Percentiles rank a stretch among this genome's conserved stretches.
Conservation (phyloP, 2,888 invertebrate species). For the Encarsia formosa region DNA sequence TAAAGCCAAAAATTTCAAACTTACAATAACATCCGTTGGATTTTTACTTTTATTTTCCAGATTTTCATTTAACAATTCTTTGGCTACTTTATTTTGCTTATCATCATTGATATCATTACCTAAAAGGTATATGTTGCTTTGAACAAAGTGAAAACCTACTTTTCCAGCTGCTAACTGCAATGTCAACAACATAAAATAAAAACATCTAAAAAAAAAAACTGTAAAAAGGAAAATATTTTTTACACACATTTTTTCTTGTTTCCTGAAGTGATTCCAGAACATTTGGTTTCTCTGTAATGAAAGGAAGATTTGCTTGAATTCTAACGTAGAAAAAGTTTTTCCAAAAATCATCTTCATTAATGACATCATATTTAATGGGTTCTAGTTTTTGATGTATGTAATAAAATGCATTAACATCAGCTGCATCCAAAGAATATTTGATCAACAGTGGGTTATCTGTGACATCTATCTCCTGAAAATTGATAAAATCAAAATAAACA, state of each 20-base stretch:
- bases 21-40: slow-evolving; percentile 15
- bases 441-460: slow-evolving; percentile 75
- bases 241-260: slow-evolving; percentile 62
- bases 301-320: slow-evolving; percentile 62
- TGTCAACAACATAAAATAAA: neutral
- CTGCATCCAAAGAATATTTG: slow-evolving; percentile 55
- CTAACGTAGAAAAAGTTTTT: slow-evolving; percentile 69
- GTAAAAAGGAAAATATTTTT: slow-evolving; percentile 3
- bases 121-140: slow-evolving; percentile 64
- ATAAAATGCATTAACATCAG: slow-evolving; percentile 63
- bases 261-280: slow-evolving; percentile 58
- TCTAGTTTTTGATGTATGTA: slow-evolving; percentile 70
- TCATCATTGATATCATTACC: slow-evolving; percentile 57
- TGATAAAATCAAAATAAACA: neutral
- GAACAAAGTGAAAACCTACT: slow-evolving; percentile 66
- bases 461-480: slow-evolving; percentile 64
- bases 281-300: slow-evolving; percentile 61
- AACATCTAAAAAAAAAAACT: neutral
- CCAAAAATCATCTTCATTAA: slow-evolving; percentile 62
- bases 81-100: slow-evolving; percentile 34
- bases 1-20: neutral
- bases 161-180: slow-evolving; percentile 65
- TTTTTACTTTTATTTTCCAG: slow-evolving; percentile 9
- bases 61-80: slow-evolving; percentile 9
- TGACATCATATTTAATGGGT: slow-evolving; percentile 61